A percentile compares a stretch with the other conserved stretches of the same genome.
Conservation (phyloP, 2,888 invertebrate species). For the Archips xylosteana region DNA sequence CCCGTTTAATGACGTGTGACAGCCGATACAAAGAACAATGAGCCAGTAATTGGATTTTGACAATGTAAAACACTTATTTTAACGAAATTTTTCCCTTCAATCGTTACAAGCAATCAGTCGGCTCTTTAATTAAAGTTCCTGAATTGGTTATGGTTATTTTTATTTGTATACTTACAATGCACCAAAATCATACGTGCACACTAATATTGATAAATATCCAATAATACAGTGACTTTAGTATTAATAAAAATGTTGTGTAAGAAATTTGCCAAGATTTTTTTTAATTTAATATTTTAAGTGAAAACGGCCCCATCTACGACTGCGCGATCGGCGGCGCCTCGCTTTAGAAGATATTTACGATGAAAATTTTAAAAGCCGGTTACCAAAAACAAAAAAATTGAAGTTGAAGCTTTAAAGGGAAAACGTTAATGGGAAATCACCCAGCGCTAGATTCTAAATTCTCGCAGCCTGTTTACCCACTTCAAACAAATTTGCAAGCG, state of each 20-base stretch:
- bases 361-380: too few relatives aligned
- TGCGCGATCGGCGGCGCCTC: too few relatives aligned
- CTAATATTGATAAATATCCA: background rate
- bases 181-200: background rate
- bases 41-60: conserved; percentile 79
- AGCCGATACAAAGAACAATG: conserved; percentile 73
- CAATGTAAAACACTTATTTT: conserved; percentile 62
- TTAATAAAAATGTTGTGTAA: too few relatives aligned
- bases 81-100: conserved; percentile 12
- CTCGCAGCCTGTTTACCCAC: background rate
- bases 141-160: background rate
- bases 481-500: conserved; percentile 19
- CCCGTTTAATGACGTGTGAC: conserved; percentile 81
- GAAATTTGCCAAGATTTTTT: too few relatives aligned
- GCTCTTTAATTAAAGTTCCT: background rate
- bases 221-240: too few relatives aligned
- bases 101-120: background rate
- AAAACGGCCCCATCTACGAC: too few relatives aligned
- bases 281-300: too few relatives aligned
- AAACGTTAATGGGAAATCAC: background rate
- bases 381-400: background rate
- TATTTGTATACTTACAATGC: background rate
- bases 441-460: background rate
- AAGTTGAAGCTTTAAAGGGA: background rate
- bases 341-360: too few relatives aligned